These are phyloP conservation scores for Apodemus agrarius DNA, from an alignment of 2,797 vertebrate genomes.

Conservation along the genomic window DNA sequence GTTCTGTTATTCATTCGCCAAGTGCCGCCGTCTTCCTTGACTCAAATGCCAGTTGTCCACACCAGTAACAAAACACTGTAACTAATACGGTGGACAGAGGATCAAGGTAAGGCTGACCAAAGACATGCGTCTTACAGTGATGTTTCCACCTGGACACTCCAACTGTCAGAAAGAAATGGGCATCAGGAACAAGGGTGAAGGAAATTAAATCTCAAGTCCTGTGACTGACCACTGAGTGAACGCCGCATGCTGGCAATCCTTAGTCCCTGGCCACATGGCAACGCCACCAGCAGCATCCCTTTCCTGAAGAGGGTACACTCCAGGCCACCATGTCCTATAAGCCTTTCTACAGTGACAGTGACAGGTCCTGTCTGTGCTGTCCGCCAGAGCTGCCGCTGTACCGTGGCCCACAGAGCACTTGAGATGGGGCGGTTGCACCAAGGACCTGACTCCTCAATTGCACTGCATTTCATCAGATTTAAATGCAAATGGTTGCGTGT, in stretches of 20 bases:
- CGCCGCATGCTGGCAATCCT: accelerated
- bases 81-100: background rate
- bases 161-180: background rate
- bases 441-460: background rate
- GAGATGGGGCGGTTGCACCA: background rate
- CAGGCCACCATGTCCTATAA: background rate
- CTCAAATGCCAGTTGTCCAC: background rate
- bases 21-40: background rate
- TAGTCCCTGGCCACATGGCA: background rate
- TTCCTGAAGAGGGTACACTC: accelerated
- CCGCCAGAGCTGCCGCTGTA: accelerated
- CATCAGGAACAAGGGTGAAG: background rate
- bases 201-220: background rate
- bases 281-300: background rate
- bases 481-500: background rate
- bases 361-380: background rate
- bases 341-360: background rate
- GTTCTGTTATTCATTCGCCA: background rate
- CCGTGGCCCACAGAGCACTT: background rate
- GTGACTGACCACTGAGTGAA: background rate
- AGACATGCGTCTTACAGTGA: background rate
- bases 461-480: conserved; percentile 3
- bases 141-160: background rate
- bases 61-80: background rate
- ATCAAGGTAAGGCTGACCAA: background rate